Conservation (phyloP, 2,888 invertebrate species). For the Mongoloraphidia duomilia region DNA sequence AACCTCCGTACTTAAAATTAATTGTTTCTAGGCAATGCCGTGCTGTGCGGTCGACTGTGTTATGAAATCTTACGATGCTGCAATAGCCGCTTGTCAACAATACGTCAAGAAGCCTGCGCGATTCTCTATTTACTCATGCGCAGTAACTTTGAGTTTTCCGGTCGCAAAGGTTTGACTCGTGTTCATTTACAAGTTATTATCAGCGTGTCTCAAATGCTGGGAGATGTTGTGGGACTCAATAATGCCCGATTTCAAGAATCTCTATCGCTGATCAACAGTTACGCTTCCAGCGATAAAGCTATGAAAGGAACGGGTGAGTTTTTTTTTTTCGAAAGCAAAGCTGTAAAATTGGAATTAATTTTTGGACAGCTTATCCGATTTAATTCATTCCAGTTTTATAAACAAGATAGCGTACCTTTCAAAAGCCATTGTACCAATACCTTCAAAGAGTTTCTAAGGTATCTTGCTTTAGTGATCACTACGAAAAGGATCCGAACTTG, state of each 20-base stretch:
- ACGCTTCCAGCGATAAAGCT: slow-evolving; percentile 82
- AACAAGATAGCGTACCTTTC: too few relatives aligned
- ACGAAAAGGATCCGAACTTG: too few relatives aligned
- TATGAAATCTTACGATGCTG: slow-evolving; percentile 69
- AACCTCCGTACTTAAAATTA: not conserved
- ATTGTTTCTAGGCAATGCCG: slow-evolving; percentile 47
- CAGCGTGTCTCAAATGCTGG: slow-evolving; percentile 86
- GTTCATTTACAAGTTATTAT: slow-evolving; percentile 91
- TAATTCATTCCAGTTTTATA: too few relatives aligned
- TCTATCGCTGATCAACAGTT: slow-evolving; percentile 81
- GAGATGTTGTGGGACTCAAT: slow-evolving; percentile 78
- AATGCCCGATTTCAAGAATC: slow-evolving; percentile 92
- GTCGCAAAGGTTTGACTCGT: slow-evolving; percentile 68
- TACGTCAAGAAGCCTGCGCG: slow-evolving; percentile 83
- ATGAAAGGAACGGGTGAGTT: slow-evolving; percentile 76
- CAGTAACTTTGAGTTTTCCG: slow-evolving; percentile 83
- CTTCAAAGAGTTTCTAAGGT: too few relatives aligned
- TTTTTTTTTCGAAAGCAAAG: too few relatives aligned
- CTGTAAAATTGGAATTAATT: not conserved
- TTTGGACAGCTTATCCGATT: not conserved
- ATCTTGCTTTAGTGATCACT: too few relatives aligned
- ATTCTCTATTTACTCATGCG: slow-evolving; percentile 85
- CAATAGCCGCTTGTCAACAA: slow-evolving; percentile 68
- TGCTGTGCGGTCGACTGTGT: slow-evolving; percentile 67
- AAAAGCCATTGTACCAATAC: too few relatives aligned